Evolutionary conservation across 2,888 invertebrate species (phyloP), one percentile per base, ranked within the genome.

Genomic region (Seira sanloemensis): DNA sequence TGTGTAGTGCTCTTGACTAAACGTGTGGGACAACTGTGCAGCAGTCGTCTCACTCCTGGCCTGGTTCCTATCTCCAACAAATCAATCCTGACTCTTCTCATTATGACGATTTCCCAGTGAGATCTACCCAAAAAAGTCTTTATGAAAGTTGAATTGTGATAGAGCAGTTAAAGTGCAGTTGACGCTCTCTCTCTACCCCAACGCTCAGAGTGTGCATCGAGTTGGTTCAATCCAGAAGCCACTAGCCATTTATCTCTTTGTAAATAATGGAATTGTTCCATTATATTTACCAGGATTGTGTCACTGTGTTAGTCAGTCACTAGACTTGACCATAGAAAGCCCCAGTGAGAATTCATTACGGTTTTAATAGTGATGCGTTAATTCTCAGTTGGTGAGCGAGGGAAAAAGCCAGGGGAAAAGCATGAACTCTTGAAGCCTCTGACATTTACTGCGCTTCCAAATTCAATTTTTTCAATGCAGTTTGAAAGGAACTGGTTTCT

Each of bases 281-380:
- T 58, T 58, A 72, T 66, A 73, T 73, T 16, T 58, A 26, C 46
- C 66, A 58, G 7, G 58, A 58, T 80, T 80, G 62, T 80, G 80
- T 80, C 80, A 80, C 74, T 80, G 80, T 80, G 80, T 80, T 74
- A 80, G 74, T 79, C 78, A 80, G 80, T 72, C 78, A 79, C 73
- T 79, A 12, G 7, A 37, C 7, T 37, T 37, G 37, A 37, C 37
- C 37, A 37, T n/a, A n/a, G n/a, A 58, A 58, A 58, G n/a, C 58
- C 9, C n/a, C 9, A 58, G 58, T 18, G 4, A 58, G n/a, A 9
- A 58, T 12, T 58, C 12, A 37, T 12, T n/a, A n/a, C n/a, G n/a
- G n/a, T n/a, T 37, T 37, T 37, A 37, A n/a, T 37, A 37, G 37
- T 58, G 58, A 5, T 12, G 58, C 58, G n/a, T 58, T 18, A 5